Evolutionary conservation across 1,140 invertebrate species (phyloP).

Genomic region (Vollenhovia emeryi): DNA sequence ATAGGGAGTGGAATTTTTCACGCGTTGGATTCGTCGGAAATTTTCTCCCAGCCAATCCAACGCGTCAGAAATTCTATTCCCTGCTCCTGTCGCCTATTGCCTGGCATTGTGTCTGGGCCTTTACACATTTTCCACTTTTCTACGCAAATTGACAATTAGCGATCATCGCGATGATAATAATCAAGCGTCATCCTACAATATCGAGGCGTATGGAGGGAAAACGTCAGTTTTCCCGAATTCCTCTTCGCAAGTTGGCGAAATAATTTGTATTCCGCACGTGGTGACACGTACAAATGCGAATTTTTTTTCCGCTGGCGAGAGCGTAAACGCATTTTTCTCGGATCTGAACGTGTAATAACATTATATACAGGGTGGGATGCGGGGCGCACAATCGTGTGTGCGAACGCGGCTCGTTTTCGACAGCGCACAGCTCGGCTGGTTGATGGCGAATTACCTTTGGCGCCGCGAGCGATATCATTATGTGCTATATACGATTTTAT

Average conservation of each 20-base stretch:
- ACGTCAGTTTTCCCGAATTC: not conserved
- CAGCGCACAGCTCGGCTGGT: conserved; percentile 20
- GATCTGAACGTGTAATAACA: not conserved
- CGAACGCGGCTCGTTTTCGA: conserved; percentile 24
- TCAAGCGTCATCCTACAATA: not conserved
- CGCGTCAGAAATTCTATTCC: too few relatives aligned
- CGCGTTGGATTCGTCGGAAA: too few relatives aligned
- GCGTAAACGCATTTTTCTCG: conserved; percentile 27
- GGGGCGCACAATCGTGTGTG: conserved; percentile 1
- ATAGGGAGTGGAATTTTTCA: too few relatives aligned
- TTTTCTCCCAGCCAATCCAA: too few relatives aligned
- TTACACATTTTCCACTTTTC: not conserved
- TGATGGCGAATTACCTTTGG: conserved; percentile 28
- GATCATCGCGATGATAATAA: not conserved
- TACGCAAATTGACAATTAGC: not conserved
- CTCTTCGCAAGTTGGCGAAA: not conserved
- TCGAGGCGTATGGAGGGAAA: not conserved
- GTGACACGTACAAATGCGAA: not conserved
- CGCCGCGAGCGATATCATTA: conserved; percentile 41
- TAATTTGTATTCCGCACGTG: not conserved
- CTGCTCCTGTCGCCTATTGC: too few relatives aligned
- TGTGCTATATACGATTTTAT: conserved; percentile 38
- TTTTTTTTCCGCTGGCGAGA: not conserved
- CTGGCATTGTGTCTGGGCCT: too few relatives aligned
- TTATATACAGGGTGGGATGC: conserved; percentile 2